These are phyloP conservation scores for Malthinus flaveolus DNA, from an alignment of 2,888 invertebrate species.

Conservation along the genomic window DNA sequence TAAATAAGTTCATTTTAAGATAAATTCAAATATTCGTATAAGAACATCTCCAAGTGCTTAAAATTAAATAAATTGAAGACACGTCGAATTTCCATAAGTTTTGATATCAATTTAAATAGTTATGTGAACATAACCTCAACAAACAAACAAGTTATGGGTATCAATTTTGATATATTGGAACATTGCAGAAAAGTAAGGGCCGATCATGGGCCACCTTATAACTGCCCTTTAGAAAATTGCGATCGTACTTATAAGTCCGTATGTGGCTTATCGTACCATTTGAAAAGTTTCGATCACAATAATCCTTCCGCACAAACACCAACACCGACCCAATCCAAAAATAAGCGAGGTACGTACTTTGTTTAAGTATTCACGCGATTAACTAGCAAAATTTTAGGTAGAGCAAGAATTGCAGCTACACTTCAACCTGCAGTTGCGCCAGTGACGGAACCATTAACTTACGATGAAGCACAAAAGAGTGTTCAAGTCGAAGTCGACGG, in stretches of 20 bases:
- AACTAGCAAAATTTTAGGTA: slow-evolving; percentile 1
- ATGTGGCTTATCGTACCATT: slow-evolving; percentile 83
- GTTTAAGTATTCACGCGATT: neutral
- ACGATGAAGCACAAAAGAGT: slow-evolving; percentile 82
- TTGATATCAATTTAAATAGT: no score
- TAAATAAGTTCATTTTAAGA: no score
- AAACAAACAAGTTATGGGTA: slow-evolving; percentile 61
- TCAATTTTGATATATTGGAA: slow-evolving; percentile 84
- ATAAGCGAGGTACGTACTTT: slow-evolving; percentile 60
- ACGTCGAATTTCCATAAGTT: no score
- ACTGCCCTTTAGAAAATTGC: slow-evolving; percentile 84
- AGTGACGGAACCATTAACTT: slow-evolving; percentile 73
- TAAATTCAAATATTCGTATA: no score
- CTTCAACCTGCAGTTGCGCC: slow-evolving; percentile 53
- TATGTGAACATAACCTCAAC: neutral
- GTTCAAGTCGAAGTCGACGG: slow-evolving; percentile 89
- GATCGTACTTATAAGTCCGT: slow-evolving; percentile 85
- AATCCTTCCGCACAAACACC: slow-evolving; percentile 70
- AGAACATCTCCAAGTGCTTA: no score
- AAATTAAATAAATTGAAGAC: no score
- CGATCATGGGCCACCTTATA: slow-evolving; percentile 81
- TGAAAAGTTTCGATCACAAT: slow-evolving; percentile 84
- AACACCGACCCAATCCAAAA: slow-evolving; percentile 59
- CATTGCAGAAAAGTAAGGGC: slow-evolving; percentile 82
- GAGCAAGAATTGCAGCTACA: slow-evolving; percentile 7